Evolutionary conservation across 2,797 vertebrate species (phyloP).

Genomic region (Mormyrops attenuatus): DNA sequence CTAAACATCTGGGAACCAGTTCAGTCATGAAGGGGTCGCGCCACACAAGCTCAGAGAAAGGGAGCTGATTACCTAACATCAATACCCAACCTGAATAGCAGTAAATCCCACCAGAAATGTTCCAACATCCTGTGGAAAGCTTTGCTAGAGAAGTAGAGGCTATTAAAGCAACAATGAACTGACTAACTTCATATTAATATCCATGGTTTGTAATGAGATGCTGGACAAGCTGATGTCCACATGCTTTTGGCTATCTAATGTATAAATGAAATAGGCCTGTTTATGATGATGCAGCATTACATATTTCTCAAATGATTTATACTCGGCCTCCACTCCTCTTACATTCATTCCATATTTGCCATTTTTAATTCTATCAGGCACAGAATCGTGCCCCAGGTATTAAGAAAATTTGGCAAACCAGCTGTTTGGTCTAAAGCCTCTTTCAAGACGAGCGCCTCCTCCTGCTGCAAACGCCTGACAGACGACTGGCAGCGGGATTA

Average conservation of each 20-base stretch:
- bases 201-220: background rate
- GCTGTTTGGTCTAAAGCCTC: background rate
- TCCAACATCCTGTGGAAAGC: background rate
- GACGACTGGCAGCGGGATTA: background rate
- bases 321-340: background rate
- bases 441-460: background rate
- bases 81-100: background rate
- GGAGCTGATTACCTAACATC: background rate
- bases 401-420: conserved; percentile 7
- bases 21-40: background rate
- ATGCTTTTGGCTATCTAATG: background rate
- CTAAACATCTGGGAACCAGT: background rate
- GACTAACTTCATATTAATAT: background rate
- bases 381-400: background rate
- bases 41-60: background rate
- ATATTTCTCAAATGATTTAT: background rate
- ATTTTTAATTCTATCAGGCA: background rate
- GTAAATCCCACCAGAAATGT: background rate
- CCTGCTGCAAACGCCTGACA: background rate
- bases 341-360: background rate
- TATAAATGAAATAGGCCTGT: background rate
- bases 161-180: background rate
- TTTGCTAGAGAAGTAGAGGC: background rate
- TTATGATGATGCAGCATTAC: background rate
- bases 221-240: background rate